These are phyloP conservation scores for Diphyllodes magnificus DNA, from an alignment of 2,113 vertebrate species.

Conservation along the genomic window DNA sequence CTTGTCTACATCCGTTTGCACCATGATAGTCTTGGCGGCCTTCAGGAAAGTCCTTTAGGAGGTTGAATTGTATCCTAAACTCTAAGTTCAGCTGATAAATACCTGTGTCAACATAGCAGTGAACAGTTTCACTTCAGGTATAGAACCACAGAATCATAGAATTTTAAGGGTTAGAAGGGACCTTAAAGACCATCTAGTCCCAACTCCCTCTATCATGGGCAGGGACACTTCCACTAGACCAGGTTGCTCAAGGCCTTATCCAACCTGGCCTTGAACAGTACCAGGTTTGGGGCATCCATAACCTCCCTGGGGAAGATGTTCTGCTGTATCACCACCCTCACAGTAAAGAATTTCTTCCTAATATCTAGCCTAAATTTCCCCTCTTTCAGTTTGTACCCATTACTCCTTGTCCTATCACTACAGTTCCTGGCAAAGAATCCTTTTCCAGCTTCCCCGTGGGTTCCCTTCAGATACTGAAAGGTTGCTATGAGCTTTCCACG, in stretches of 20 bases:
- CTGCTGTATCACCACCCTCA: no score
- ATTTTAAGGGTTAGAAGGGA: not conserved
- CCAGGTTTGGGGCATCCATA: not conserved
- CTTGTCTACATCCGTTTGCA: not conserved
- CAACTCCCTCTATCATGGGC: accelerated
- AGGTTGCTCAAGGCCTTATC: not conserved
- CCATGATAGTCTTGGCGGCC: not conserved
- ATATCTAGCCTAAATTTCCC: not conserved
- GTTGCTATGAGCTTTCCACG: not conserved
- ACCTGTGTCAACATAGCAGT: not conserved
- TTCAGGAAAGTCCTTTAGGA: not conserved
- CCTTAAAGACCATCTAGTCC: no score
- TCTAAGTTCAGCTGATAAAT: not conserved
- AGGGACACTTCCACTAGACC: not conserved
- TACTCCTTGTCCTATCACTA: not conserved
- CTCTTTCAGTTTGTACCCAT: not conserved
- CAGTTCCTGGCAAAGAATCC: not conserved
- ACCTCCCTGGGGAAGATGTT: no score
- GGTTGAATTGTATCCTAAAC: not conserved
- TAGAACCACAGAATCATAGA: not conserved
- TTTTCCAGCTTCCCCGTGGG: accelerated
- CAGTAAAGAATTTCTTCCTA: not conserved
- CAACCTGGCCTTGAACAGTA: not conserved
- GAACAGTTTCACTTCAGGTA: not conserved
- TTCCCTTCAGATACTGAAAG: not conserved